Percentiles rank a stretch among this genome's conserved stretches.
phyloP scores from a whole-genome alignment of 1,140 invertebrate species.

The Drosophila sulfurigaster region DNA sequence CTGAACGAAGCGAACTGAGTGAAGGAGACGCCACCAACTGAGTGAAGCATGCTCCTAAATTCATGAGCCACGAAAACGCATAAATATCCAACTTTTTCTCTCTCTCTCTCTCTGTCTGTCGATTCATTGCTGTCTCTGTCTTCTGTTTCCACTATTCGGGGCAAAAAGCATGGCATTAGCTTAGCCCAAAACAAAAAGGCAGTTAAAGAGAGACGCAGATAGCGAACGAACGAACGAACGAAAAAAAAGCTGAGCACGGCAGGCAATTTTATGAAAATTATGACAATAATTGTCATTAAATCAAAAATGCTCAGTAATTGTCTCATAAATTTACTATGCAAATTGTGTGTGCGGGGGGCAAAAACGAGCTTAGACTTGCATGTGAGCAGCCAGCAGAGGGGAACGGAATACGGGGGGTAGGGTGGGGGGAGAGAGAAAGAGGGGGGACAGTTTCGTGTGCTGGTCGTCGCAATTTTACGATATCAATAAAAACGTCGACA shows the following conservation, averaged over 20 bases:
- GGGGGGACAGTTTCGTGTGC: conserved; percentile 59
- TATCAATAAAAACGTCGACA: conserved; percentile 84
- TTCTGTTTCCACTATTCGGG: conserved; percentile 31
- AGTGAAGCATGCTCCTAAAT: conserved; percentile 77
- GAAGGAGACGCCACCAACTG: conserved; percentile 54
- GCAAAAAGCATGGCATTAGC: conserved; percentile 68
- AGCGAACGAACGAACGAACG: neutral
- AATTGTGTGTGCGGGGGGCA: conserved; percentile 69
- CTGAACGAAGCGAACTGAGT: conserved; percentile 61
- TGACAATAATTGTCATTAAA: conserved; percentile 84
- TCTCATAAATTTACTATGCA: conserved; percentile 84
- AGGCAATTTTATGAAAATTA: conserved; percentile 84
- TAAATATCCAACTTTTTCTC: conserved; percentile 71
- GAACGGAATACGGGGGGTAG: neutral
- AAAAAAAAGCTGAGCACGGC: conserved; percentile 34
- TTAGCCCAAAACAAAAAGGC: conserved; percentile 43
- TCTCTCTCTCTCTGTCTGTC: neutral
- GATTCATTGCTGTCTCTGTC: neutral
- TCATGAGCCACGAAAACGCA: conserved; percentile 81
- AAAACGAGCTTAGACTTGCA: conserved; percentile 6
- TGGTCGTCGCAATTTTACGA: conserved; percentile 78
- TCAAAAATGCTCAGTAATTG: conserved; percentile 83
- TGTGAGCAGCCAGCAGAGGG: neutral
- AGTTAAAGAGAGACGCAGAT: neutral
- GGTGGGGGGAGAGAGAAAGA: neutral